Conservation (phyloP, 2,113 vertebrate species). For the Lampris incognitus region DNA sequence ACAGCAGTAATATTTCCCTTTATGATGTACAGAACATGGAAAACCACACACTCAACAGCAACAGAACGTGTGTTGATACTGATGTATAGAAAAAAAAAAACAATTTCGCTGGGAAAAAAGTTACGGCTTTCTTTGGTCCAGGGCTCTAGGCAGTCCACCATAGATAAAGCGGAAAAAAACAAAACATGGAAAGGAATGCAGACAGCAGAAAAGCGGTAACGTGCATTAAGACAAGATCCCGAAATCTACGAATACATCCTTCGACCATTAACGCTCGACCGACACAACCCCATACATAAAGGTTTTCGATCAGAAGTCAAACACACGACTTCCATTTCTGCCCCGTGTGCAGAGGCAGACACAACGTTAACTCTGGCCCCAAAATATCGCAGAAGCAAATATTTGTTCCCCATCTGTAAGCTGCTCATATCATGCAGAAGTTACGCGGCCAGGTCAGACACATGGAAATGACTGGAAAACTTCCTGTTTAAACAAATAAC, state of each 20-base stretch:
- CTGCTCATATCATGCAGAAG: neutral
- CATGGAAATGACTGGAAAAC: constrained; percentile 33
- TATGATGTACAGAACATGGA: neutral
- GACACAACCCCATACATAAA: too few relatives aligned
- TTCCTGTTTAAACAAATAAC: constrained; percentile 30
- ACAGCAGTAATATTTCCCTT: neutral
- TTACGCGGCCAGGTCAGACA: constrained; percentile 41
- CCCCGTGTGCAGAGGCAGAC: neutral
- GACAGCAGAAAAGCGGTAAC: constrained; percentile 5
- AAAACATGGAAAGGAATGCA: neutral
- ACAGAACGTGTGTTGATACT: neutral
- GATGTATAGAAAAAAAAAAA: neutral
- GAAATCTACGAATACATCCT: neutral
- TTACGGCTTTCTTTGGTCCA: constrained; percentile 26
- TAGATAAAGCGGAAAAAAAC: neutral
- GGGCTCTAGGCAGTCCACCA: neutral
- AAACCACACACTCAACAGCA: neutral
- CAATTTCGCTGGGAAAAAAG: neutral
- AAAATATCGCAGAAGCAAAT: neutral
- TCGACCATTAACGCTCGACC: neutral
- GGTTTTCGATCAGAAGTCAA: constrained; percentile 18
- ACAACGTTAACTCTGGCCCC: constrained; percentile 6
- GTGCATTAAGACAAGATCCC: neutral
- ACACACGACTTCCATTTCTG: constrained; percentile 5
- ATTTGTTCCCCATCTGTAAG: neutral